phyloP scores from a whole-genome alignment of 2,113 vertebrate species.

The Cairina moschata region DNA sequence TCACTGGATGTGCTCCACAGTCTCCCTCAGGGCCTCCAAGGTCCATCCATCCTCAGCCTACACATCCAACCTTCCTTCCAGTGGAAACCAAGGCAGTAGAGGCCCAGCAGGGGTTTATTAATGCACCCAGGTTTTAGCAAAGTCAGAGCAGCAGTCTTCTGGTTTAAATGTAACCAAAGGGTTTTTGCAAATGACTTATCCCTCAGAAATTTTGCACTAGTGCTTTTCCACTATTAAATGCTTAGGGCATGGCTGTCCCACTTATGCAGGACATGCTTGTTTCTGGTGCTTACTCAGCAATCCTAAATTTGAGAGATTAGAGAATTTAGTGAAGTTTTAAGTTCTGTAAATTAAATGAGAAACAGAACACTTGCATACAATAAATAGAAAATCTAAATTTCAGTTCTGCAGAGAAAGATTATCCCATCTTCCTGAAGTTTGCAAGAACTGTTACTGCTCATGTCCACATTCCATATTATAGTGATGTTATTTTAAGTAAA shows the following conservation, averaged over 20 bases:
- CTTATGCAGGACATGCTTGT: not conserved
- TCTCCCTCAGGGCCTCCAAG: conserved; percentile 10
- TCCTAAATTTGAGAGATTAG: not conserved
- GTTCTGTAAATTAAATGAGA: not conserved
- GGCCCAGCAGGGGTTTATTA: not conserved
- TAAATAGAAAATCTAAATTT: not conserved
- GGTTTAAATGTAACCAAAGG: not conserved
- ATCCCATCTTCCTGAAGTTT: not conserved
- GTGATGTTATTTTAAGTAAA: not conserved
- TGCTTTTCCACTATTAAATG: not conserved
- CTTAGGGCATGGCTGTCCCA: not conserved
- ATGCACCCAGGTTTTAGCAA: not conserved
- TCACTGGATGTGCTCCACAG: conserved; percentile 9
- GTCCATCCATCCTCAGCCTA: conserved; percentile 35
- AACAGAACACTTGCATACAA: not conserved
- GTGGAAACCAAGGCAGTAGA: not conserved
- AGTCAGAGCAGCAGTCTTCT: not conserved
- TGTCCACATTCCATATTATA: not conserved
- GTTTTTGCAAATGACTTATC: not conserved
- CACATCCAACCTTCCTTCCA: not conserved
- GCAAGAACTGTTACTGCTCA: rapidly evolving
- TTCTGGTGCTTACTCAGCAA: not conserved
- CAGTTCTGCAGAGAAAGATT: not conserved
- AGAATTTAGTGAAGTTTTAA: not conserved
- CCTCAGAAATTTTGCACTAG: conserved; percentile 10